Conservation (phyloP, 1,140 invertebrate genomes). For the Oryzaephilus surinamensis region DNA sequence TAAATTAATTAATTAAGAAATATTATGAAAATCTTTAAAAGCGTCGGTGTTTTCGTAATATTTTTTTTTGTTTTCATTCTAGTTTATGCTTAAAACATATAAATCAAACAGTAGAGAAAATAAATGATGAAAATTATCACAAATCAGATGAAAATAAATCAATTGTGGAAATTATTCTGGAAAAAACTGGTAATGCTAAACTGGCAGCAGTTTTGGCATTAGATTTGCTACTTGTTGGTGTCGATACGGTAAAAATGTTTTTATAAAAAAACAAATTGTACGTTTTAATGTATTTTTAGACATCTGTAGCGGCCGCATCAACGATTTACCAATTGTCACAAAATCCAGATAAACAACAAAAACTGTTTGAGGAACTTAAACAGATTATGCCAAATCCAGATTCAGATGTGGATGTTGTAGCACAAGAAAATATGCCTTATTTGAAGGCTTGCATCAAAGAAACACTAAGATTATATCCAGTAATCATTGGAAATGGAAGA, state of each 20-base stretch:
- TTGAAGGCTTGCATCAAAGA: conserved; percentile 84
- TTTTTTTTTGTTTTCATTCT: no score
- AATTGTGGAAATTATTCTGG: conserved; percentile 50
- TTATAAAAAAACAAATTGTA: conserved; percentile 3
- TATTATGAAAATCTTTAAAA: no score
- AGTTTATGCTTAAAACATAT: conserved; percentile 39
- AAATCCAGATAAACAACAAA: conserved; percentile 63
- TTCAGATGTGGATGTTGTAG: conserved; percentile 47
- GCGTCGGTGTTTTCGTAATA: not conserved
- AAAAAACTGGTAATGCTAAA: conserved; percentile 51
- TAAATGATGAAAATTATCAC: conserved; percentile 35
- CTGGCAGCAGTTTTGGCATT: conserved; percentile 66
- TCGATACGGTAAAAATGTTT: conserved; percentile 60
- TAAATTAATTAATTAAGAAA: no score
- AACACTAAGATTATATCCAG: conserved; percentile 76
- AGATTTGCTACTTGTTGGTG: conserved; percentile 77
- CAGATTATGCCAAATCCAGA: conserved; percentile 44
- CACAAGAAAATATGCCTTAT: conserved; percentile 63
- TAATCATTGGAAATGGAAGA: conserved; percentile 77
- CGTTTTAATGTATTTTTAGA: conserved; percentile 49
- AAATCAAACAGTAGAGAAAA: conserved; percentile 41
- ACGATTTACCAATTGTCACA: conserved; percentile 69
- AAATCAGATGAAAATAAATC: conserved; percentile 42
- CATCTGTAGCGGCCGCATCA: conserved; percentile 66
- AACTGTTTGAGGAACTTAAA: conserved; percentile 58